A percentile compares a stretch with the other conserved stretches of the same genome.
These are phyloP conservation scores for Prietella phreatophila DNA, from an alignment of 2,113 vertebrate species.

Conservation along the genomic window DNA sequence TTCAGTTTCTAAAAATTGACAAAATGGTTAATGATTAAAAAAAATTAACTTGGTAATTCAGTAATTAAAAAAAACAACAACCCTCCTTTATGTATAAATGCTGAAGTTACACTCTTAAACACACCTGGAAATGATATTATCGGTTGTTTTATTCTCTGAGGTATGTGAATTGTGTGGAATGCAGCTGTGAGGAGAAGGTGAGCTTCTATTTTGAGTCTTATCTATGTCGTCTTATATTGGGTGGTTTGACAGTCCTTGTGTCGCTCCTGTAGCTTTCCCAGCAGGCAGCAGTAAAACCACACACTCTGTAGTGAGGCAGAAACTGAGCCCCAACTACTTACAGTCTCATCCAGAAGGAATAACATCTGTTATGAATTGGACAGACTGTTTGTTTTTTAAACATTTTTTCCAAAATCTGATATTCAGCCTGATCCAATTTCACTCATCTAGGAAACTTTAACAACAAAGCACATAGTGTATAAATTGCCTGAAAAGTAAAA, in stretches of 20 bases:
- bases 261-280: conserved; percentile 9
- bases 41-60: background rate
- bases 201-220: conserved; percentile 37
- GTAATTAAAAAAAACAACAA: background rate
- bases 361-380: background rate
- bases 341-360: background rate
- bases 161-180: conserved; percentile 16
- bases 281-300: conserved; percentile 17
- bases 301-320: background rate
- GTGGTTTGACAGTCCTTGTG: conserved; percentile 22
- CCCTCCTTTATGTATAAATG: background rate
- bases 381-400: background rate
- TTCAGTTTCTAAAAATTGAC: background rate
- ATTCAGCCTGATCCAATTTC: background rate
- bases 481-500: background rate
- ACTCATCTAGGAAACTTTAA: background rate
- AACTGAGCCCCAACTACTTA: background rate
- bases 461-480: background rate
- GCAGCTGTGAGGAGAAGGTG: conserved; percentile 30
- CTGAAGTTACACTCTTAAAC: background rate
- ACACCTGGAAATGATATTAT: background rate
- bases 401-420: background rate
- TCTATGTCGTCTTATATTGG: conserved; percentile 25
- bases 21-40: background rate
- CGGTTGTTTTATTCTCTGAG: background rate